Evolutionary conservation across 2,113 vertebrate species (phyloP).

Genomic region (Colaptes auratus): DNA sequence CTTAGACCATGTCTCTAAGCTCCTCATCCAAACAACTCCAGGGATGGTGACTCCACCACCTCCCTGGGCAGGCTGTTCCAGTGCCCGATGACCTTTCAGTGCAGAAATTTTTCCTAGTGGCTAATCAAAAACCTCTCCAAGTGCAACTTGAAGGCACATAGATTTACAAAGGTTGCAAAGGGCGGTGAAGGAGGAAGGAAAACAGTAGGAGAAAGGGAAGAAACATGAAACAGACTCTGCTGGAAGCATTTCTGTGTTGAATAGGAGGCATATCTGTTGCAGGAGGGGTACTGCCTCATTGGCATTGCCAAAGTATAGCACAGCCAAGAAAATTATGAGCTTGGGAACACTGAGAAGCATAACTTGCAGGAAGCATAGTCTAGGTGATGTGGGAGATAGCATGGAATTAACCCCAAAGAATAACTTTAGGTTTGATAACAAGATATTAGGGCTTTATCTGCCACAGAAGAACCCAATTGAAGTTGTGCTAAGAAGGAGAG

Average conservation of each 20-base stretch:
- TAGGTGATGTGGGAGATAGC: neutral
- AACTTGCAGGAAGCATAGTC: neutral
- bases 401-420: constrained; percentile 8
- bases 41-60: too few species aligned
- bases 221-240: constrained; percentile 1
- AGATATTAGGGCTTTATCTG: neutral
- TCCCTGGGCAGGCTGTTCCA: too few species aligned
- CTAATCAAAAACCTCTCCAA: too few species aligned
- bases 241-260: neutral
- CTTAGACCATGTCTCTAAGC: too few species aligned
- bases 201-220: neutral
- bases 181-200: neutral
- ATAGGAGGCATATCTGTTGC: neutral
- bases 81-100: too few species aligned
- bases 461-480: constrained; percentile 13
- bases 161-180: neutral
- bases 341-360: neutral
- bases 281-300: neutral
- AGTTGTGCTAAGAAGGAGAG: neutral
- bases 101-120: too few species aligned
- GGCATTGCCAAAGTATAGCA: neutral
- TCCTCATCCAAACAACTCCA: too few species aligned
- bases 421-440: constrained; percentile 18
- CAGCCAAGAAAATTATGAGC: neutral
- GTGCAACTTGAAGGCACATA: too few species aligned